phyloP scores from a whole-genome alignment of 1,140 invertebrate species.

The Hypothenemus hampei region DNA sequence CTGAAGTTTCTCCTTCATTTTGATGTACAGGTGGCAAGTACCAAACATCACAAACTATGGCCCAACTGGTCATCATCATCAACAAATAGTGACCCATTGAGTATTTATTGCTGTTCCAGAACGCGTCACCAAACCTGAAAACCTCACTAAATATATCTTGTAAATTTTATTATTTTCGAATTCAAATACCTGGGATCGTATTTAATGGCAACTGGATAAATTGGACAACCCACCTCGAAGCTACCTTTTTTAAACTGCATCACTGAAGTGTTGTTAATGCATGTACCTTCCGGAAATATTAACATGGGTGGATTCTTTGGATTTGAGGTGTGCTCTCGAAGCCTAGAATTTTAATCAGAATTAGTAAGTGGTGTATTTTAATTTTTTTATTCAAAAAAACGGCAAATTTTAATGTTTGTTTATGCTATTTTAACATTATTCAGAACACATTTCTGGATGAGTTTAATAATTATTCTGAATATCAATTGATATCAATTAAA shows the following conservation, averaged over 20 bases:
- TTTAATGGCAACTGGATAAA: constrained; percentile 95
- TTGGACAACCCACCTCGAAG: constrained; percentile 93
- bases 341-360: constrained; percentile 48
- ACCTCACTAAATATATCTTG: background rate
- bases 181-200: constrained; percentile 75
- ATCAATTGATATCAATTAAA: too few species aligned
- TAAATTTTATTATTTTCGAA: background rate
- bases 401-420: too few species aligned
- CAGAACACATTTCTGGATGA: too few species aligned
- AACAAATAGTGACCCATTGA: constrained; percentile 93
- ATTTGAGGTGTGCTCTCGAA: constrained; percentile 92
- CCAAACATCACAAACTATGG: constrained; percentile 98
- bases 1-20: constrained; percentile 71
- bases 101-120: constrained; percentile 91
- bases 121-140: constrained; percentile 96
- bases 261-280: constrained; percentile 99
- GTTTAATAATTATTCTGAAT: too few species aligned
- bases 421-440: too few species aligned
- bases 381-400: too few species aligned
- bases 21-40: constrained; percentile 93
- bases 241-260: constrained; percentile 99
- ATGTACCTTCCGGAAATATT: constrained; percentile 99
- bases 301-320: constrained; percentile 92
- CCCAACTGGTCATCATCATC: constrained; percentile 99
- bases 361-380: too few species aligned